A percentile compares a stretch with the other conserved stretches of the same genome.
These are phyloP conservation scores for Podarcis lilfordi DNA, from an alignment of 2,797 vertebrate genomes.

Conservation along the genomic window DNA sequence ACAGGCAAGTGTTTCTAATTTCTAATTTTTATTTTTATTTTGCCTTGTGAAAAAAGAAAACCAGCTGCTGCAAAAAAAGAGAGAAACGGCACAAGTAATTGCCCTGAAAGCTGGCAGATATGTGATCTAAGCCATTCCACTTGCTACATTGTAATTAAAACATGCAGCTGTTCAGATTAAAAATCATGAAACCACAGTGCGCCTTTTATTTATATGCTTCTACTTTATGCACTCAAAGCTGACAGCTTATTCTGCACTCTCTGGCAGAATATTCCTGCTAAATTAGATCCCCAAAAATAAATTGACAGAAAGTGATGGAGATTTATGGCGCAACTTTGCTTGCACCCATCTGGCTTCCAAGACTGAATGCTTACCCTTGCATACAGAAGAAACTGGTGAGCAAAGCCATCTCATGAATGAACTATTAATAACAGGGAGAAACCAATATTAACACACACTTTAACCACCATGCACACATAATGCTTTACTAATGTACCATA, in stretches of 20 bases:
- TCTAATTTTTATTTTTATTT: conserved; percentile 2
- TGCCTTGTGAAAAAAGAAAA: conserved; percentile 30
- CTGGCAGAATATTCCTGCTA: conserved; percentile 44
- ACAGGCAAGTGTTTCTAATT: background rate
- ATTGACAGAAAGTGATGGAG: conserved; percentile 33
- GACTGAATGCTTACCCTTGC: background rate
- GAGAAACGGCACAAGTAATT: conserved; percentile 32
- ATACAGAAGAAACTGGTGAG: conserved; percentile 24
- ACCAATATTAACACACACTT: background rate
- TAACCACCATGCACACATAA: background rate
- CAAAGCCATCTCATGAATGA: background rate
- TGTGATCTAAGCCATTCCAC: conserved; percentile 30
- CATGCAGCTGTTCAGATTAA: conserved; percentile 36
- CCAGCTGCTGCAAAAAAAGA: background rate
- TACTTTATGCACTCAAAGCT: conserved; percentile 27
- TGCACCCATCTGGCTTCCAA: conserved; percentile 48
- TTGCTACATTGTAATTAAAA: conserved; percentile 31
- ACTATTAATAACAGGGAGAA: background rate
- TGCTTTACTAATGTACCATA: background rate
- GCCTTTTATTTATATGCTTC: conserved; percentile 27
- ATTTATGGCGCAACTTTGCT: conserved; percentile 28
- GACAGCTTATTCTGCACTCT: conserved; percentile 21
- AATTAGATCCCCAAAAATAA: conserved; percentile 10
- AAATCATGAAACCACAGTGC: background rate
- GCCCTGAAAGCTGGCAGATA: conserved; percentile 4